phyloP scores from a whole-genome alignment of 2,888 invertebrate species.

The Lochmaea capreae region DNA sequence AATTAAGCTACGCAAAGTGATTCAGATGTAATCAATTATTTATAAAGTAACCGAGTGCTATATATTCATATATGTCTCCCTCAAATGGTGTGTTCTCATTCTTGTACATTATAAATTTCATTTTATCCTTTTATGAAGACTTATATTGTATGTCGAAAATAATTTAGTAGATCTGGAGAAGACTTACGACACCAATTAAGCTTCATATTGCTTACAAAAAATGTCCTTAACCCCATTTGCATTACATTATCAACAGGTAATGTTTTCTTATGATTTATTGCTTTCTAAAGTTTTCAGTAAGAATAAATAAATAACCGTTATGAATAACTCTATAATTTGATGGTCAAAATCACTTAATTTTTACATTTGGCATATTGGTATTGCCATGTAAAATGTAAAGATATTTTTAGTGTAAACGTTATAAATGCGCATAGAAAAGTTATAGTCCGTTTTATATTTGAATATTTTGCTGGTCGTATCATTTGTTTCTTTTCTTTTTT shows the following conservation, averaged over 20 bases:
- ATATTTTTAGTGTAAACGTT: too few species aligned
- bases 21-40: slow-evolving; percentile 4
- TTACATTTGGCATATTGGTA: too few species aligned
- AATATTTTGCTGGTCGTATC: too few species aligned
- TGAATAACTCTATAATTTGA: too few species aligned
- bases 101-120: slow-evolving; percentile 4
- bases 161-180: neutral
- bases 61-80: slow-evolving; percentile 7
- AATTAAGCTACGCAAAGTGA: neutral
- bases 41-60: neutral
- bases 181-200: neutral
- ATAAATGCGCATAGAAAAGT: too few species aligned
- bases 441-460: too few species aligned
- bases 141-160: neutral
- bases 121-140: slow-evolving; percentile 1
- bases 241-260: neutral
- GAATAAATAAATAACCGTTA: neutral
- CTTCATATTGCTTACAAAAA: neutral
- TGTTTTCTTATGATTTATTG: neutral
- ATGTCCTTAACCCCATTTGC: slow-evolving; percentile 1
- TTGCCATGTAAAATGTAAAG: too few species aligned
- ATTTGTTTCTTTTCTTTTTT: too few species aligned
- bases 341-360: too few species aligned
- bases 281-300: neutral
- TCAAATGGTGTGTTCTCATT: slow-evolving; percentile 2